Evolutionary conservation across 2,113 vertebrate genomes (phyloP).

Genomic region (Trogon melanurus): DNA sequence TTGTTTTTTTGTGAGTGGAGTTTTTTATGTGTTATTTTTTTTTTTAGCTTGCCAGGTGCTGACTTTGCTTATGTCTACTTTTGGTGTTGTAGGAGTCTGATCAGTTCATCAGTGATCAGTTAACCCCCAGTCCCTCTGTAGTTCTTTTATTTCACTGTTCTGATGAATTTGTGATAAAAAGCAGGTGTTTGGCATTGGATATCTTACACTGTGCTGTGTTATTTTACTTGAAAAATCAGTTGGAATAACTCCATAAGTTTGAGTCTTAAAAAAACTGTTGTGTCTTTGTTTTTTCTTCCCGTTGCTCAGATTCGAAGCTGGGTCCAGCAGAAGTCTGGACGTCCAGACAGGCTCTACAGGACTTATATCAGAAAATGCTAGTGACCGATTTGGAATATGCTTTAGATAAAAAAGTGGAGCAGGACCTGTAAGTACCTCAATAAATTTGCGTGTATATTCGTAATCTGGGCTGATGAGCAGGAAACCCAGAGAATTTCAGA

Average conservation of each 20-base stretch:
- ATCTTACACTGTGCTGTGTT: background rate
- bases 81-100: background rate
- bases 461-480: background rate
- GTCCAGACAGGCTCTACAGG: constrained; percentile 96
- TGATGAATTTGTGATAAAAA: background rate
- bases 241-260: background rate
- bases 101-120: background rate
- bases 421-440: constrained; percentile 92
- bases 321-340: constrained; percentile 98
- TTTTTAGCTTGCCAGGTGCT: background rate
- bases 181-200: background rate
- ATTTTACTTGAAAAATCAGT: background rate
- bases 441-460: background rate
- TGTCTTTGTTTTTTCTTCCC: background rate
- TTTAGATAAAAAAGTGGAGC: constrained; percentile 99
- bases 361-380: constrained; percentile 99
- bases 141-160: background rate
- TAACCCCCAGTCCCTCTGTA: background rate
- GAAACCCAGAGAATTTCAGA: background rate
- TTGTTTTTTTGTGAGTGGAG: too few relatives aligned
- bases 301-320: constrained; percentile 89
- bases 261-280: background rate
- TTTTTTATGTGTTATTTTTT: background rate
- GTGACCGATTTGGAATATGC: constrained; percentile 98
- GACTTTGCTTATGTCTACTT: background rate